Conservation (phyloP, 2,113 vertebrate species). For the Clarias batrachus region DNA sequence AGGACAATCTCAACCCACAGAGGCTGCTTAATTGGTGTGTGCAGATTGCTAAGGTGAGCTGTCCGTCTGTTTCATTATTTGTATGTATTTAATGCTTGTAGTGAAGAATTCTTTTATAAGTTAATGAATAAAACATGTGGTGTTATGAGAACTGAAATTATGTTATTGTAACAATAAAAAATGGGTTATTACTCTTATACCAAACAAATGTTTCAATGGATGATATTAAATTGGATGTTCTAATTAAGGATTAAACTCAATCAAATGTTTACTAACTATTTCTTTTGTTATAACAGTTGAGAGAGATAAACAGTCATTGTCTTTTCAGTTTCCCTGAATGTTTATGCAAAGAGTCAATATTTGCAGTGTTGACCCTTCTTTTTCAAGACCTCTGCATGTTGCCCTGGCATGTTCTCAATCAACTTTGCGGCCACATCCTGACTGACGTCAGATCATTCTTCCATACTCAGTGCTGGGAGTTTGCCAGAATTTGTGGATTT, state of each 20-base stretch:
- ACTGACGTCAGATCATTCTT: no score
- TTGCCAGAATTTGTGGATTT: no score
- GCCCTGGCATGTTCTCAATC: no score
- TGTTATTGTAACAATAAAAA: not conserved
- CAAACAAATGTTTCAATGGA: not conserved
- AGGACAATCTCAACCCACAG: constrained; percentile 77
- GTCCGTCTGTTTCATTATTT: not conserved
- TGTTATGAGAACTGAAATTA: not conserved
- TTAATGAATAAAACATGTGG: not conserved
- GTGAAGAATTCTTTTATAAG: not conserved
- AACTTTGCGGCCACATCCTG: no score
- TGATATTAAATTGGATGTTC: no score
- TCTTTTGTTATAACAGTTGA: not conserved
- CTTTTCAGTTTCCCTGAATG: not conserved
- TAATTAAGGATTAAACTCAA: no score
- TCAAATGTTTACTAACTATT: not conserved
- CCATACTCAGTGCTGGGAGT: no score
- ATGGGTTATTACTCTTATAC: not conserved
- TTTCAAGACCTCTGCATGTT: no score
- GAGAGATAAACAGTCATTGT: not conserved
- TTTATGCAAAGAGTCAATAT: no score
- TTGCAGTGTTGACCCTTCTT: no score
- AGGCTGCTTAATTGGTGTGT: constrained; percentile 96
- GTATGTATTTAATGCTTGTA: not conserved
- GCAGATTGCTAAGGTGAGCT: constrained; percentile 89